Base-by-base conservation (phyloP, 2,113 vertebrate species). In the Gasterosteus aculeatus region DNA sequence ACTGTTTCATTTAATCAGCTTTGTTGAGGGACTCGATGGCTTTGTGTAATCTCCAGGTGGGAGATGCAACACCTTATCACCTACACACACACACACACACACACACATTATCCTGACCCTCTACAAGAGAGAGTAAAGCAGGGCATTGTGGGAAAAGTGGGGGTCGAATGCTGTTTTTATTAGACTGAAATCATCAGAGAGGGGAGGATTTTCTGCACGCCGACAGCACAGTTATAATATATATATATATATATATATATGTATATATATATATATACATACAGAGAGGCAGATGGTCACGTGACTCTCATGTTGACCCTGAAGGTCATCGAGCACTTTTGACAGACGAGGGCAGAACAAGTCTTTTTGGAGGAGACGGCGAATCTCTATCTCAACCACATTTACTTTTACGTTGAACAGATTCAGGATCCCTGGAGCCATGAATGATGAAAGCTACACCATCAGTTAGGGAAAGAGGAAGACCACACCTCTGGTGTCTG, bases 1-100 rank as follows among this genome's bases (percentile, higher is more conserved):
- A 67, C 53, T 1, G 74, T 29, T 74, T 56, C 66, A 53, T 84
- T 65, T 91, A 89, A 93, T 91, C 87, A 85, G 85, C 85, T 91
- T 91, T 90, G 65, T 60, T 3, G 11, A 64, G 58, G n/a, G 81
- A 76, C 44, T 73, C 44, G 74, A 18, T 56, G 39, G 89, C 79
- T 90, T 83, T 83, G 35, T 18, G 31, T 90, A 85, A 88, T 85
- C 89, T 68, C 53, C 75, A 80, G 71, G 62, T 77, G 62, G 58
- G 72, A 77, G 77, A 75, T 54, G 58, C 71, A 74, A 60, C 82
- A 78, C 64, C 51, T 60, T 74, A 51, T 65, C 66, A 44, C 49
- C 33, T 26, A 16, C 38, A 42, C 71, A 59, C 54, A 69, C 2
- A 60, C 54, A 59, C 16, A 46, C 39, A 41, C 22, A 26, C 22